These are phyloP conservation scores for Noctua janthe DNA, from an alignment of 2,888 invertebrate species.

Conservation along the genomic window DNA sequence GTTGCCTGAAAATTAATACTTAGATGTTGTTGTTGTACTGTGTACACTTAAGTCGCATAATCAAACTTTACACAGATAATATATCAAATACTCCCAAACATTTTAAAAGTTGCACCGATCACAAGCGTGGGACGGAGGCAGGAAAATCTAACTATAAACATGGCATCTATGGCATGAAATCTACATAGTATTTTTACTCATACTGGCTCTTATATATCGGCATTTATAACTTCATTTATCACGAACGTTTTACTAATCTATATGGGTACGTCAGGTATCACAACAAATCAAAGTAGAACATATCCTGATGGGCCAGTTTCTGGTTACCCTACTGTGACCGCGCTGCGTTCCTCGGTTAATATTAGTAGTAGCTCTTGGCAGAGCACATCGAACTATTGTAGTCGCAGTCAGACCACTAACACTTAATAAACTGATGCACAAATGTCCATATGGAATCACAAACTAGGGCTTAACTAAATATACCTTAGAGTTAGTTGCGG, in stretches of 20 bases:
- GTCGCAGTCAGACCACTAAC: slow-evolving; percentile 33
- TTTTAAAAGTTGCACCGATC: background rate
- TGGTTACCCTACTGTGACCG: slow-evolving; percentile 31
- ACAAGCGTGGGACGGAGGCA: background rate
- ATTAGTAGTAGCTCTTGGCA: slow-evolving; percentile 74
- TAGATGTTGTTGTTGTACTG: background rate
- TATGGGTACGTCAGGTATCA: background rate
- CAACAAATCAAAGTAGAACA: background rate
- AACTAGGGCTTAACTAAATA: background rate
- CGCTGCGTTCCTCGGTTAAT: slow-evolving; percentile 66
- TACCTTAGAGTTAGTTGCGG: background rate
- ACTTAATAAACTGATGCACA: slow-evolving; percentile 13
- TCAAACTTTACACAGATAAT: background rate
- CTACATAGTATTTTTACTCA: background rate
- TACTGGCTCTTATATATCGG: background rate
- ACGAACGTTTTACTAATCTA: background rate
- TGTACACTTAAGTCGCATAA: background rate
- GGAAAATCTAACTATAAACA: background rate
- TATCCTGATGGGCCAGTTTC: slow-evolving; percentile 10
- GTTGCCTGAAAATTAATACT: no score
- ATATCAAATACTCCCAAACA: background rate
- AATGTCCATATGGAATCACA: background rate
- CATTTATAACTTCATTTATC: background rate
- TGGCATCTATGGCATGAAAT: background rate
- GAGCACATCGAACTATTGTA: slow-evolving; percentile 52